phyloP scores from a whole-genome alignment of 2,888 invertebrate species.

The Tachina grossa region DNA sequence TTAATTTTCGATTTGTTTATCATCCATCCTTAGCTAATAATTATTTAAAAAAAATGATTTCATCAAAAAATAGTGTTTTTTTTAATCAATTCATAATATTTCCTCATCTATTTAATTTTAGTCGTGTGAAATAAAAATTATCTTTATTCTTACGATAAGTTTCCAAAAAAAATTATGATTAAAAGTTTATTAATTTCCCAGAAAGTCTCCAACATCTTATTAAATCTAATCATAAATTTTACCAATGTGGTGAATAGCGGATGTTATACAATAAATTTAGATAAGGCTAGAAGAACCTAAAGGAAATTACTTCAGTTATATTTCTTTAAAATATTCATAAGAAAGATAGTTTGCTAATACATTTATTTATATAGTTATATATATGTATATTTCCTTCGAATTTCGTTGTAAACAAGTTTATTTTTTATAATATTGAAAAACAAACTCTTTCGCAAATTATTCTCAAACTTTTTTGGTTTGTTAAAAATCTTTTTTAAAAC shows the following conservation, averaged over 20 bases:
- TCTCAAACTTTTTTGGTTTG: too few relatives aligned
- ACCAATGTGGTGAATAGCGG: neutral
- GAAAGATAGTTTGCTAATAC: too few relatives aligned
- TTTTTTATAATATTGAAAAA: too few relatives aligned
- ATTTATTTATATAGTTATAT: too few relatives aligned
- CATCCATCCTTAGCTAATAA: slow-evolving; percentile 16
- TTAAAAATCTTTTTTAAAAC: too few relatives aligned
- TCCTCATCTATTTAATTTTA: slow-evolving; percentile 2
- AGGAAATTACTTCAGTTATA: too few relatives aligned
- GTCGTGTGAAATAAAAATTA: neutral
- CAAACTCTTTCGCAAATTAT: too few relatives aligned
- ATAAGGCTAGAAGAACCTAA: neutral
- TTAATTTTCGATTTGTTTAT: neutral
- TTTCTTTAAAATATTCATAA: too few relatives aligned
- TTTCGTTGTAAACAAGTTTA: too few relatives aligned
- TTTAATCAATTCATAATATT: neutral
- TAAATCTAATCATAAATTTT: neutral
- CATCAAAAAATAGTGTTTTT: slow-evolving; percentile 12
- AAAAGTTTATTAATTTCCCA: neutral
- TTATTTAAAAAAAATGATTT: slow-evolving; percentile 51
- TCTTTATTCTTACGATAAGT: neutral
- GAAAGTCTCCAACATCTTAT: neutral
- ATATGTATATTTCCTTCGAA: too few relatives aligned
- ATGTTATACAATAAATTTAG: neutral
- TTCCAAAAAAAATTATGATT: neutral